phyloP scores from a whole-genome alignment of 2,888 invertebrate species.

The Flexamia atlantica region DNA sequence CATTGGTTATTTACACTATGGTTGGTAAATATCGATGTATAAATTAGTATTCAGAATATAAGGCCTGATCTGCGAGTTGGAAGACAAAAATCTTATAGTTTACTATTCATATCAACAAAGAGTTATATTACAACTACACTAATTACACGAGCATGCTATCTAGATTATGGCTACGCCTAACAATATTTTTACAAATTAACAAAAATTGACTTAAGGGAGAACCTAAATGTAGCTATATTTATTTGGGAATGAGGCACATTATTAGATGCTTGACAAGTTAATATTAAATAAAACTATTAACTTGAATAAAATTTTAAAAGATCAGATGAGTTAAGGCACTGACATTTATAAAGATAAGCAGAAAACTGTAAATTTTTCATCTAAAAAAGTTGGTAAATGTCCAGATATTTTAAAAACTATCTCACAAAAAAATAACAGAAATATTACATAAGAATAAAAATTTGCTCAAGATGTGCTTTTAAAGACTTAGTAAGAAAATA shows the following conservation, averaged over 20 bases:
- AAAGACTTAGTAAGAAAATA: not conserved
- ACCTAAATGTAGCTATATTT: slow-evolving; percentile 10
- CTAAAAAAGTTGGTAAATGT: not conserved
- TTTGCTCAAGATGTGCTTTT: not conserved
- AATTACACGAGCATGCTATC: slow-evolving; percentile 34
- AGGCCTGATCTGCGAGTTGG: slow-evolving; percentile 10
- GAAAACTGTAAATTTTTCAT: not conserved
- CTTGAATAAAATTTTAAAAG: not conserved
- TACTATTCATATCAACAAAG: slow-evolving; percentile 23
- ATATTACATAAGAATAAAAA: too few relatives aligned
- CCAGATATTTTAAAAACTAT: not conserved
- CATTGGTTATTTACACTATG: not conserved
- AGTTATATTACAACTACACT: slow-evolving; percentile 33
- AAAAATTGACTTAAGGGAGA: slow-evolving; percentile 59
- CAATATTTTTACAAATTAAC: slow-evolving; percentile 52
- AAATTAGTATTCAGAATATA: slow-evolving; percentile 6
- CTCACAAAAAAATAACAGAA: not conserved
- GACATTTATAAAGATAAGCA: not conserved
- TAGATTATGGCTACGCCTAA: slow-evolving; percentile 35
- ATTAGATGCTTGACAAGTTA: slow-evolving; percentile 14
- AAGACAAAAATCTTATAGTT: slow-evolving; percentile 11
- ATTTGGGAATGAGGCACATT: slow-evolving; percentile 48
- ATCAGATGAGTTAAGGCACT: slow-evolving; percentile 33
- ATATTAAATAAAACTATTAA: not conserved
- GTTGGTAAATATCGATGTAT: slow-evolving; percentile 18